Base-by-base conservation (phyloP, 1,140 invertebrate genomes). In the Lasioglossum albipes region DNA sequence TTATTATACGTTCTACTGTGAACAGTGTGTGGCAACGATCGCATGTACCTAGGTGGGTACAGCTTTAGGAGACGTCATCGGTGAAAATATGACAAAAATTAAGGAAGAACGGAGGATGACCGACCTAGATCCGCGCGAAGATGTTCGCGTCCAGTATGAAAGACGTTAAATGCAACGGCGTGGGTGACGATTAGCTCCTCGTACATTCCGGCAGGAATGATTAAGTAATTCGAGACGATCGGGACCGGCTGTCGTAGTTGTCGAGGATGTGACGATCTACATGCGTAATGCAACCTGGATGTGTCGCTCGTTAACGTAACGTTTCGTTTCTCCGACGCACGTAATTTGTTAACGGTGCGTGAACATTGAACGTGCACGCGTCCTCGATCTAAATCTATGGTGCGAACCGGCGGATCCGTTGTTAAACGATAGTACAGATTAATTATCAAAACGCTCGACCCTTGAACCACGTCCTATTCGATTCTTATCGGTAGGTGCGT, bases 331-430 rank as follows among this genome's bases (percentile, higher is more conserved):
- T 75, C 83, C 65, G 65, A 81, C 81, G 80, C 80, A 87, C 81
- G 75, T 83, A 86, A 88, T 71, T 52, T 31, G 69, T 73, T 49
- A 70, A 70, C 67, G 41, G 65, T 49, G 57, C 54, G 7, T 22
- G 18, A 16, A 42, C 27, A 20, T 45, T 27, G 52, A 1, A 31
- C 64, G 75, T 82, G 84, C 71, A 52, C 74, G 78, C 76, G 91
- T 88, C 91, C 90, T 91, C 90, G 91, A 91, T 91, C 89, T 89
- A 91, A 87, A 92, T 92, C 88, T 77, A 87, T 81, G 81, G 84
- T 81, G 88, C 87, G 88, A 86, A 88, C 88, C 88, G 84, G 83
- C 84, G 84, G 83, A 90, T 87, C 87, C 82, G 87, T 83, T 91
- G 87, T 83, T 91, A 90, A 91, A 91, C 82, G 84, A 82, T 82